These are phyloP conservation scores for Lanius collurio DNA, from an alignment of 2,113 vertebrate genomes.

Conservation along the genomic window DNA sequence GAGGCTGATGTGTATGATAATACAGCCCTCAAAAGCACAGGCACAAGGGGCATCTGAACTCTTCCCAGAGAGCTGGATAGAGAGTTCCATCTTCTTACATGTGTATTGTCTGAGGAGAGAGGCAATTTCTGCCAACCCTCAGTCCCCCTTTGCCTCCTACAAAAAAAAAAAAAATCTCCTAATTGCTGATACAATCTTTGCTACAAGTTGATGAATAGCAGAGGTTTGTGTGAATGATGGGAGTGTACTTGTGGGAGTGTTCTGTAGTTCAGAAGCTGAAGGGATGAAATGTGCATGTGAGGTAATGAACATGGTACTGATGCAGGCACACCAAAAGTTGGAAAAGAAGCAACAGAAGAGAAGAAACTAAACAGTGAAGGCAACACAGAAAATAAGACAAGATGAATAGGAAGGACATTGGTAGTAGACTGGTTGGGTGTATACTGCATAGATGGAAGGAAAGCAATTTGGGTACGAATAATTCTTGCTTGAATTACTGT, in stretches of 20 bases:
- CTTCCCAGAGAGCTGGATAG: background rate
- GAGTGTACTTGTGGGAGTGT: background rate
- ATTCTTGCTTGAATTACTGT: background rate
- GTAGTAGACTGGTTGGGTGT: background rate
- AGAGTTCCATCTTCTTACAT: rapidly evolving
- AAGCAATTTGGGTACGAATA: background rate
- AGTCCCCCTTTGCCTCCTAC: background rate
- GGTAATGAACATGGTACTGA: background rate
- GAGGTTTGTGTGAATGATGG: background rate
- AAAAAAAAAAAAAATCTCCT: background rate
- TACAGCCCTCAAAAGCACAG: background rate
- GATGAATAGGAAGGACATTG: background rate
- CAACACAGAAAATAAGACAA: background rate
- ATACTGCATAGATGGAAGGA: background rate
- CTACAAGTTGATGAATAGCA: background rate
- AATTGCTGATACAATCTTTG: background rate
- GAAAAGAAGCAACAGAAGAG: background rate
- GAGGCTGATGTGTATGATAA: background rate
- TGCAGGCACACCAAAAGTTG: background rate
- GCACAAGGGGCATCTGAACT: background rate
- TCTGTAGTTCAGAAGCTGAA: background rate
- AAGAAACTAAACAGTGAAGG: background rate
- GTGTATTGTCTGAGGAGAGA: background rate
- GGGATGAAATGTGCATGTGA: background rate
- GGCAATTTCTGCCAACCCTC: background rate